Evolutionary conservation across 2,888 invertebrate species (phyloP).

Genomic region (Drosophila acutilabella): DNA sequence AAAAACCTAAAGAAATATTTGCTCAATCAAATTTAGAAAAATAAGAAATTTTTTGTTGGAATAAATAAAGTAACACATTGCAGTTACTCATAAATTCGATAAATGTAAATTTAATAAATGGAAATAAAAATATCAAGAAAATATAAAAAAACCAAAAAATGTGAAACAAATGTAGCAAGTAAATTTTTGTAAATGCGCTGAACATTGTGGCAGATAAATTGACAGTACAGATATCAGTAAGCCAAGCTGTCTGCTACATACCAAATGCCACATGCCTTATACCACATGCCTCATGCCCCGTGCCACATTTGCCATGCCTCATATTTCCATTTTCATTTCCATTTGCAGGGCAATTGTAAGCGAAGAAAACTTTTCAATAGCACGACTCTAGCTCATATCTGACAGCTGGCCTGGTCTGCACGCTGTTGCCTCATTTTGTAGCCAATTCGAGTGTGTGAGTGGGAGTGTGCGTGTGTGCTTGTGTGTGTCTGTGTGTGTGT

Average conservation of each 20-base stretch:
- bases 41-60: not conserved
- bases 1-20: not conserved
- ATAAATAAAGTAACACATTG: constrained; percentile 18
- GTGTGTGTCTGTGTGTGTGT: too few relatives aligned
- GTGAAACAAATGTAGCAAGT: constrained; percentile 23
- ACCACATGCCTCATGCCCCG: not conserved
- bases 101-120: constrained; percentile 28
- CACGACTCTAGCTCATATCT: constrained; percentile 42
- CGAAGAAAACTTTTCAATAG: constrained; percentile 69
- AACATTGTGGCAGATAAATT: constrained; percentile 52
- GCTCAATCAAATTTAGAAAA: not conserved
- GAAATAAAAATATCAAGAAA: constrained; percentile 9
- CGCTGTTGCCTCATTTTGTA: constrained; percentile 22
- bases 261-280: not conserved
- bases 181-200: constrained; percentile 23
- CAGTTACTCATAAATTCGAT: constrained; percentile 24
- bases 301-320: not conserved
- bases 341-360: constrained; percentile 43
- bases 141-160: not conserved
- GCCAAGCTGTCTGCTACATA: not conserved
- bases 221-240: constrained; percentile 50
- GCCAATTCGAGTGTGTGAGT: constrained; percentile 17
- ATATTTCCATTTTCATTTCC: constrained; percentile 12
- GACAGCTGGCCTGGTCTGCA: constrained; percentile 40
- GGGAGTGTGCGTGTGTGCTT: constrained; percentile 19